These are phyloP conservation scores for Xyrichtys novacula DNA, from an alignment of 2,797 vertebrate genomes.

Conservation along the genomic window DNA sequence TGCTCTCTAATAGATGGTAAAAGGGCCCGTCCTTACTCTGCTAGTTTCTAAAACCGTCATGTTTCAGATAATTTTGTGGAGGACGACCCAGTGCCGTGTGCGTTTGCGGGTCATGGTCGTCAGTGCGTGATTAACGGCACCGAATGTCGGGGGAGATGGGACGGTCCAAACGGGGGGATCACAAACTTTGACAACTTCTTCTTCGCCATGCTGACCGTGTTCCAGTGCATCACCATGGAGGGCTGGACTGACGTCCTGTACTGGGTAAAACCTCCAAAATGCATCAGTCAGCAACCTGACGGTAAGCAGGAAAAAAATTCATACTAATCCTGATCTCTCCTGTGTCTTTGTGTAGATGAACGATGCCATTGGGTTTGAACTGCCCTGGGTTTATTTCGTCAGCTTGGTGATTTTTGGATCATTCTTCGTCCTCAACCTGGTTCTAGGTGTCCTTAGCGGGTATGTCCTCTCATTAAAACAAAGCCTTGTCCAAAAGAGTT, in stretches of 20 bases:
- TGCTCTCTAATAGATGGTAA: too few relatives aligned
- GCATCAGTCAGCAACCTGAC: neutral
- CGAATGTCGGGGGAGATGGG: constrained; percentile 92
- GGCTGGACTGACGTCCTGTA: constrained; percentile 97
- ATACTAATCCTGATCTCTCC: neutral
- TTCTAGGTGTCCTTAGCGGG: constrained; percentile 99
- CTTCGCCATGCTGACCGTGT: constrained; percentile 98
- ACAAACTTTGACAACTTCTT: constrained; percentile 99
- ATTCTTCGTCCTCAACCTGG: constrained; percentile 99
- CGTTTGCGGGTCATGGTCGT: constrained; percentile 94
- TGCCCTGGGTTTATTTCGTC: constrained; percentile 99
- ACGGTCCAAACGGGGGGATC: constrained; percentile 96
- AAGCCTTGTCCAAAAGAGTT: too few relatives aligned
- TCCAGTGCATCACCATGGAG: constrained; percentile 99
- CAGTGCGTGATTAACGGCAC: constrained; percentile 91
- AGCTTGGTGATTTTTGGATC: constrained; percentile 99
- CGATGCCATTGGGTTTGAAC: constrained; percentile 97
- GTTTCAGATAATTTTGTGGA: constrained; percentile 90
- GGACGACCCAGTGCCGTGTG: constrained; percentile 96
- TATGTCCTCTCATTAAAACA: constrained; percentile 75
- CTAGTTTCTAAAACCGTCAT: neutral
- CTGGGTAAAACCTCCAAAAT: constrained; percentile 61
- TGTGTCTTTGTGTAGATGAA: constrained; percentile 91
- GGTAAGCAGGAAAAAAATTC: too few relatives aligned
- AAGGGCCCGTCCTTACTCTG: too few relatives aligned